These are phyloP conservation scores for Acanthosepion esculentum DNA, from an alignment of 2,888 invertebrate species.

Conservation along the genomic window DNA sequence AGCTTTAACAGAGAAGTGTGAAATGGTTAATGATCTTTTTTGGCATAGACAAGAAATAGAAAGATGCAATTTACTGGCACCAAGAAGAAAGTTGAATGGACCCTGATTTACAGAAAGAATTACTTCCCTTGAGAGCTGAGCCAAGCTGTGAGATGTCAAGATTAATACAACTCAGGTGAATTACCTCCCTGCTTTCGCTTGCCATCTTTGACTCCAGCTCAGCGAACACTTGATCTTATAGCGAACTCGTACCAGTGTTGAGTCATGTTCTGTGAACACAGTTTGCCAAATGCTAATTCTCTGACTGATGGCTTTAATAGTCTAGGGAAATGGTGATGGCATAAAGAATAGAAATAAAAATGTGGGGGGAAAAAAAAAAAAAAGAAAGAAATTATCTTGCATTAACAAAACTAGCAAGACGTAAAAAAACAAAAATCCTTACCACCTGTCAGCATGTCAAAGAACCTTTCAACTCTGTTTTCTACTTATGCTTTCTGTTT, in stretches of 20 bases:
- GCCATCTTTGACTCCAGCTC: not conserved
- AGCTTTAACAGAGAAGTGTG: no score
- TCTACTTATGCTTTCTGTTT: not conserved
- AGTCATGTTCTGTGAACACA: slow-evolving; percentile 33
- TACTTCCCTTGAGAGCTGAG: not conserved
- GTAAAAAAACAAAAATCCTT: not conserved
- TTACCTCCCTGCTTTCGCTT: not conserved
- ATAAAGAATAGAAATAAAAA: not conserved
- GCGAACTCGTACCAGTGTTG: not conserved
- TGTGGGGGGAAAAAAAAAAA: not conserved
- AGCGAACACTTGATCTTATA: not conserved
- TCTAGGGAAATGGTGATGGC: not conserved
- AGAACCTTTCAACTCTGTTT: not conserved
- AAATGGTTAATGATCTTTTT: no score
- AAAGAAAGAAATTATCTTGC: not conserved
- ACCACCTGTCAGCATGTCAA: not conserved
- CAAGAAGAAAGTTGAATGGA: not conserved
- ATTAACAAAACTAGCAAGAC: not conserved
- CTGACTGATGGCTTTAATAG: slow-evolving; percentile 1
- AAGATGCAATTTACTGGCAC: not conserved
- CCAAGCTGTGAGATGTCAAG: not conserved
- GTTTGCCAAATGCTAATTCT: slow-evolving; percentile 33
- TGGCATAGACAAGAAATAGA: not conserved
- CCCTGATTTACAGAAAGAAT: not conserved
- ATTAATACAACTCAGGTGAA: not conserved